phyloP scores from a whole-genome alignment of 2,113 vertebrate species.

The Gobio gobio region DNA sequence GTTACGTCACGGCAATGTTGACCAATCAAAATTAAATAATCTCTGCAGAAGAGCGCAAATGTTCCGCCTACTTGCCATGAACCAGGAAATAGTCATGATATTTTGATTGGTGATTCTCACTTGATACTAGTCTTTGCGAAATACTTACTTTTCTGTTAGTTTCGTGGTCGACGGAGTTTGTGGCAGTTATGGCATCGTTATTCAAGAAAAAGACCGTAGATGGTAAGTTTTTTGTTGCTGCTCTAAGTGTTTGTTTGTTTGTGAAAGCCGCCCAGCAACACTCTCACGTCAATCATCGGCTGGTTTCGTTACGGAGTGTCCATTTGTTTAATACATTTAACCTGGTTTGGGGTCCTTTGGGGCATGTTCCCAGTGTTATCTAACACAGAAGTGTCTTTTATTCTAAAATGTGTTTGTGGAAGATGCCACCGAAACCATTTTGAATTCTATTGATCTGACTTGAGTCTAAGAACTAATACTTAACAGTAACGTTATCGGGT shows the following conservation, averaged over 20 bases:
- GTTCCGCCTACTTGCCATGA: slow-evolving; percentile 36
- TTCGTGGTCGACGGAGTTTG: slow-evolving; percentile 1
- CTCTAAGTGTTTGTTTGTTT: not conserved
- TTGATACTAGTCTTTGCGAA: not conserved
- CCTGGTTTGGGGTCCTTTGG: not conserved
- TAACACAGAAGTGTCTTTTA: not conserved
- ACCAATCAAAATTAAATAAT: slow-evolving; percentile 41
- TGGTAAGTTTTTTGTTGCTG: slow-evolving; percentile 69
- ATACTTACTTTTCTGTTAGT: not conserved
- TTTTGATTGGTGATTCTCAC: slow-evolving; percentile 22
- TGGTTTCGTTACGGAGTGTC: not conserved
- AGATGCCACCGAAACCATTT: not conserved
- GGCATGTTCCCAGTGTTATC: not conserved
- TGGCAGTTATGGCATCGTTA: slow-evolving; percentile 77
- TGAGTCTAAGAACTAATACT: not conserved
- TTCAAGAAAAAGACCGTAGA: slow-evolving; percentile 89
- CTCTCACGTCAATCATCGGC: not conserved
- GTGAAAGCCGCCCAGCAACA: slow-evolving; percentile 6
- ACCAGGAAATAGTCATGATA: slow-evolving; percentile 58
- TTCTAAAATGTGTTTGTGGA: not conserved
- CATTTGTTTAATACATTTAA: not conserved
- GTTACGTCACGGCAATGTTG: not conserved
- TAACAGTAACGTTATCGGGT: not conserved
- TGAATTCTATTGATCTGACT: not conserved
- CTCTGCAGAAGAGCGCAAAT: not conserved